A percentile compares a stretch with the other conserved stretches of the same genome.
Conservation (phyloP, 2,888 invertebrate species). For the Lithophane leautieri region DNA sequence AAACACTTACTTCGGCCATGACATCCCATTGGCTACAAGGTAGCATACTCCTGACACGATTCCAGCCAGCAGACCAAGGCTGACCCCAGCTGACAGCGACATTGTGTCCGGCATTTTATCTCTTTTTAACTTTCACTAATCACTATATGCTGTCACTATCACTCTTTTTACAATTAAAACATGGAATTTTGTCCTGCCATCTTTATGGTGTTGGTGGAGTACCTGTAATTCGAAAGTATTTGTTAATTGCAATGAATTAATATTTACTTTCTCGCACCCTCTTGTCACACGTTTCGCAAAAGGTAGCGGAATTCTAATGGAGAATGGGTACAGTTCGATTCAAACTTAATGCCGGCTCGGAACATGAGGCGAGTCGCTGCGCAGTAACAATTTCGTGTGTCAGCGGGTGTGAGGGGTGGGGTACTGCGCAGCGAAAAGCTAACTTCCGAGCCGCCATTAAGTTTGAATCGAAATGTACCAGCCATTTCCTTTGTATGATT, state of each 20-base stretch:
- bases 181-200: constrained; percentile 31
- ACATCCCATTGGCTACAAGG: constrained; percentile 89
- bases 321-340: too few relatives aligned
- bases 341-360: too few relatives aligned
- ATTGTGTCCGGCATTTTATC: constrained; percentile 89
- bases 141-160: constrained; percentile 44
- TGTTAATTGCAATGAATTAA: not conserved
- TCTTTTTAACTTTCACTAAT: constrained; percentile 33
- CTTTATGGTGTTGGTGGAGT: constrained; percentile 21
- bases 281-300: not conserved
- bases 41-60: constrained; percentile 93
- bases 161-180: constrained; percentile 34
- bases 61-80: constrained; percentile 92
- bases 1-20: constrained; percentile 89
- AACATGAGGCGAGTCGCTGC: too few relatives aligned
- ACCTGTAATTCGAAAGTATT: constrained; percentile 39
- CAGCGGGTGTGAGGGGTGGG: too few relatives aligned
- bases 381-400: too few relatives aligned
- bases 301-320: not conserved
- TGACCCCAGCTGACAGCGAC: constrained; percentile 91
- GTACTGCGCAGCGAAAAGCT: too few relatives aligned
- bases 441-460: too few relatives aligned
- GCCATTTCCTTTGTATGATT: not conserved
- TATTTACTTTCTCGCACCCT: not conserved
- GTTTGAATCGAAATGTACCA: too few relatives aligned